Conservation (phyloP, 2,113 vertebrate species). For the Oceanodroma tethys region DNA sequence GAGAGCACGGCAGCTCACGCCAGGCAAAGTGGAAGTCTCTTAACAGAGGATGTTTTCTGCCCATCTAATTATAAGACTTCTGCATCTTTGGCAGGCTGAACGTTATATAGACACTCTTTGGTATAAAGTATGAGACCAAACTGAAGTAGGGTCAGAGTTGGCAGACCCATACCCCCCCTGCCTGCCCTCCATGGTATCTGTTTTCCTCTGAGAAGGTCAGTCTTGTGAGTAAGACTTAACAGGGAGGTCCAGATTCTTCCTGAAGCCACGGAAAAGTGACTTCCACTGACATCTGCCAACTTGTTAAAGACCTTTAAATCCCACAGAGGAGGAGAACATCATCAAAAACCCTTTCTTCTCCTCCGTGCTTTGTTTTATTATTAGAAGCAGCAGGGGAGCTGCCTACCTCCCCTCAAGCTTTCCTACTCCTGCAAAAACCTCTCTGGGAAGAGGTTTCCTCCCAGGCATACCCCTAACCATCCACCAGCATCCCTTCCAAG, state of each 20-base stretch:
- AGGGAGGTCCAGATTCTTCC: not conserved
- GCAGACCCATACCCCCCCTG: not conserved
- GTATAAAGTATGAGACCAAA: not conserved
- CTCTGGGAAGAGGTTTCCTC: not conserved
- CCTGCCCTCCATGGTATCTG: not conserved
- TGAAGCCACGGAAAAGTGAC: not conserved
- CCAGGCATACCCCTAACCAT: rapidly evolving
- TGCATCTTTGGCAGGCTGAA: not conserved
- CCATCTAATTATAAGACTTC: not conserved
- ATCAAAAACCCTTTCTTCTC: not conserved
- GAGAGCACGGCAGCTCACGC: rapidly evolving
- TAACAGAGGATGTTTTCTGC: not conserved
- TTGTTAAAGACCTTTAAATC: not conserved
- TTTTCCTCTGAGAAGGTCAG: not conserved
- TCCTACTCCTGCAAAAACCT: not conserved
- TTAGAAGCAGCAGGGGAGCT: not conserved
- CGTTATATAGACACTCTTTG: not conserved
- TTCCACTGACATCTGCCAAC: not conserved
- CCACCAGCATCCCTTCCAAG: not conserved
- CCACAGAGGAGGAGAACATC: not conserved
- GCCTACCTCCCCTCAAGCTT: not conserved
- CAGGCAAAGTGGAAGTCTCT: not conserved
- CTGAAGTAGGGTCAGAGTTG: not conserved
- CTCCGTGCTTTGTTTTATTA: not conserved
- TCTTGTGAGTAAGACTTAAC: not conserved